Percentiles rank a stretch among this genome's conserved stretches.
Conservation (phyloP, 2,113 vertebrate genomes). For the Eolophus roseicapilla region DNA sequence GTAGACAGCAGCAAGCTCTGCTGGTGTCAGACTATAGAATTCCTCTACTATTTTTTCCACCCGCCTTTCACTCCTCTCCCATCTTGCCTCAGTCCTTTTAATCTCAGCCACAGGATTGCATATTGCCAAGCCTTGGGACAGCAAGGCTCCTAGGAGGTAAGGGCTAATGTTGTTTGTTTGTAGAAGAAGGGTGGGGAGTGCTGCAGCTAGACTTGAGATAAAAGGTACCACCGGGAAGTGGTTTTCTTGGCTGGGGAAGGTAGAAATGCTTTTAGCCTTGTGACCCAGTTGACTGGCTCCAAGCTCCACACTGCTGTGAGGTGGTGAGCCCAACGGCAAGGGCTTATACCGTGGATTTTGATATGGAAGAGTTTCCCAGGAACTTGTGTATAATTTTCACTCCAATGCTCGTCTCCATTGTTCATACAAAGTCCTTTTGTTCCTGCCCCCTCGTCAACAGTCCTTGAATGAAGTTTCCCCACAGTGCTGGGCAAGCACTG, state of each 20-base stretch:
- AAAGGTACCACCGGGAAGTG: conserved; percentile 66
- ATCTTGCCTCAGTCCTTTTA: background rate
- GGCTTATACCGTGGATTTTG: background rate
- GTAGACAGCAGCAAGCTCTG: background rate
- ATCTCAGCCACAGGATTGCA: background rate
- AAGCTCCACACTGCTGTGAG: background rate
- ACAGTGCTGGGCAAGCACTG: background rate
- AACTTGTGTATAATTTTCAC: background rate
- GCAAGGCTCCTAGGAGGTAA: conserved; percentile 2
- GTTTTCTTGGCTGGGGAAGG: conserved; percentile 64
- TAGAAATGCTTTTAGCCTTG: conserved; percentile 57
- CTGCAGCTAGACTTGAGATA: conserved; percentile 42
- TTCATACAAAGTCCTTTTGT: background rate
- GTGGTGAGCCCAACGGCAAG: background rate
- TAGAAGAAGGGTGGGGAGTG: conserved; percentile 55
- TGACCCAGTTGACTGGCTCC: conserved; percentile 58
- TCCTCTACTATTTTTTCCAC: background rate
- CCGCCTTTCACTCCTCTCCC: background rate
- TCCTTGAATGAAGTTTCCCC: background rate
- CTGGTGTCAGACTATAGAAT: background rate
- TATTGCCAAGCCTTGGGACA: background rate
- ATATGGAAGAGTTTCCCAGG: conserved; percentile 35
- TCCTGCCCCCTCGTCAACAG: background rate
- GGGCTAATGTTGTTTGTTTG: conserved; percentile 67
- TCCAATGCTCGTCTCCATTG: background rate